Evolutionary conservation across 2,113 vertebrate species (phyloP), one percentile per base, ranked within the genome.

Genomic region (Malurus cyaneus): DNA sequence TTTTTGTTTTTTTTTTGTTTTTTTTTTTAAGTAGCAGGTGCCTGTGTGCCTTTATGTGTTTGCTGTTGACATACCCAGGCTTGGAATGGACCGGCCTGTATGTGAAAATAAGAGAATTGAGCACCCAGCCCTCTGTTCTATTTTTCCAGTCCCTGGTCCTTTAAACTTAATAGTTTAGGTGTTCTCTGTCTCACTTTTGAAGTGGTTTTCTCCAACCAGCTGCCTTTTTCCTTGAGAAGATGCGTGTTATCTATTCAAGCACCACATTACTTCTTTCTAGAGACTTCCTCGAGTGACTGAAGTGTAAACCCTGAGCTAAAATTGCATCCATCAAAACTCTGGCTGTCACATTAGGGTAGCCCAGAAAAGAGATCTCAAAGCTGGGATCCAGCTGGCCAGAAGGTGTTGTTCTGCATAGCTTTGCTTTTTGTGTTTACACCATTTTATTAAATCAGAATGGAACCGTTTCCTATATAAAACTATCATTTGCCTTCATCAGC

Each of bases 81-180:
- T 57, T 52, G 25, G 44, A 17, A 29, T 41, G 24, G 11, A 15
- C 34, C 1, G 5, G 8, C 41, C 25, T 62, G 32, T 42, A 15
- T 0, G 0, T 16, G 26, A 11, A 11, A 36, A 8, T 20, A 29
- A 72, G 53, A 62, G 26, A 62, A 57, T 1, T 39, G 31, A 73
- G 9, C 50, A 73, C 60, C 9, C 12, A 59, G 1, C 9, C 0
- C 0, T 72, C 25, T 32, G 26, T 70, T 32, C 50, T 57, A 4
- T 57, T 77, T 19, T 20, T 14, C 54, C 59, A 41, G 7, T 52
- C 32, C 28, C 61, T 44, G 10, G 7, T 74, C n/a, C 47, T 66
- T 11, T 2, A 11, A 0, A 0, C 20, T 53, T 41, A 14, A 2
- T 53, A 42, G 39, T 66, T 70, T 50, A 54, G 47, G 24, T 60